These are phyloP conservation scores for Oligia latruncula DNA, from an alignment of 2,888 invertebrate genomes.

Conservation along the genomic window DNA sequence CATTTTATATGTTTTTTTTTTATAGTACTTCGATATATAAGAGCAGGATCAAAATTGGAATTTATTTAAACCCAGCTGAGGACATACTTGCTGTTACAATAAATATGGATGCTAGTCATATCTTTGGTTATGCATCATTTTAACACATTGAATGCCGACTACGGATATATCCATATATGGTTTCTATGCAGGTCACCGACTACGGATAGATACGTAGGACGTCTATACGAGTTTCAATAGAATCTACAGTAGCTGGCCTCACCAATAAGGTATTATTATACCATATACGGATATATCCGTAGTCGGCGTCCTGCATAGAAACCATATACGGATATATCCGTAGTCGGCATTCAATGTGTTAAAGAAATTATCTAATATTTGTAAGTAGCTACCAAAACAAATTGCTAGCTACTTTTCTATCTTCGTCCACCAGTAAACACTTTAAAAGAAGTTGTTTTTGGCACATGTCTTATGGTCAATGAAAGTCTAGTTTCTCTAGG, in stretches of 20 bases:
- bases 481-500: slow-evolving; percentile 94
- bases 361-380: not conserved
- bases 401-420: slow-evolving; percentile 69
- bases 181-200: slow-evolving; percentile 1
- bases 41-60: not conserved
- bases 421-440: slow-evolving; percentile 90
- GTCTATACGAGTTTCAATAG: slow-evolving; percentile 11
- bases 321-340: too few relatives aligned
- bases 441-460: slow-evolving; percentile 95
- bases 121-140: not conserved
- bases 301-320: too few relatives aligned
- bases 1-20: not conserved
- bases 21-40: not conserved
- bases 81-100: not conserved
- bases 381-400: not conserved
- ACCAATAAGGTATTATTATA: not conserved
- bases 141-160: not conserved
- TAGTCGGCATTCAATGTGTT: too few relatives aligned
- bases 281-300: too few relatives aligned
- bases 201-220: not conserved
- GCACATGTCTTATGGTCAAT: slow-evolving; percentile 97
- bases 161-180: slow-evolving; percentile 8
- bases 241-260: not conserved
- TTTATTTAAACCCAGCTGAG: not conserved
- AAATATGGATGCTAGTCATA: not conserved